Evolutionary conservation across 2,888 invertebrate genomes (phyloP).

Genomic region (Papilio demoleus): DNA sequence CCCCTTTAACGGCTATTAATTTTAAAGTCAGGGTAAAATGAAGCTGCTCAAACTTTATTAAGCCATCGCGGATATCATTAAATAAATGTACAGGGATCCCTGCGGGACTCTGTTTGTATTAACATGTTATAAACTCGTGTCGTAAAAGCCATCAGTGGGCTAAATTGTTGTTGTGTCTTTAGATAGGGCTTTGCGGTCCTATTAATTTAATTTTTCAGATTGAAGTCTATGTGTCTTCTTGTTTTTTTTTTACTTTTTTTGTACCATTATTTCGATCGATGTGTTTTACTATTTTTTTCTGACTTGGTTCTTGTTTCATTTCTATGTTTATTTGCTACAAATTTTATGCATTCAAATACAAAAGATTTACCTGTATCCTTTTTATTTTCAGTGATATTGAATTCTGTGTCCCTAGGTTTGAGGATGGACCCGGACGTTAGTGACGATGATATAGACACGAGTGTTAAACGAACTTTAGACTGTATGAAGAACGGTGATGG

Average conservation of each 20-base stretch:
- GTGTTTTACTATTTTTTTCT: too few species aligned
- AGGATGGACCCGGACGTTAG: slow-evolving; percentile 80
- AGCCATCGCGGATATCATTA: slow-evolving; percentile 33
- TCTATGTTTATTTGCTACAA: too few species aligned
- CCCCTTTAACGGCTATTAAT: slow-evolving; percentile 34
- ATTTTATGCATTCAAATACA: too few species aligned
- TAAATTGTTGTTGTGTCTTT: neutral
- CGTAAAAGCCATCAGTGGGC: neutral
- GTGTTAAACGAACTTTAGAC: slow-evolving; percentile 80
- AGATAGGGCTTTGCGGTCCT: slow-evolving; percentile 29
- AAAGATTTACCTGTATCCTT: slow-evolving; percentile 65
- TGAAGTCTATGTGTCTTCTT: too few species aligned
- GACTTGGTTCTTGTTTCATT: too few species aligned
- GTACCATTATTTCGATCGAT: too few species aligned
- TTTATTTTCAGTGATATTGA: slow-evolving; percentile 83
- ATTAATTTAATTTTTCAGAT: neutral
- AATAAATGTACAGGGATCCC: slow-evolving; percentile 20
- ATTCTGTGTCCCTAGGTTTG: slow-evolving; percentile 82
- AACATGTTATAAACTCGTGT: neutral
- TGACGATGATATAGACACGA: slow-evolving; percentile 79
- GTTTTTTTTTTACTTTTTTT: too few species aligned
- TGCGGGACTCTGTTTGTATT: slow-evolving; percentile 23
- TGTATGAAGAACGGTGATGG: slow-evolving; percentile 80
- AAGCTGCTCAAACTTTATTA: slow-evolving; percentile 36
- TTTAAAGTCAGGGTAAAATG: slow-evolving; percentile 31